Evolutionary conservation across 2,797 vertebrate genomes (phyloP), one percentile per base, ranked within the genome.

Genomic region (Hydrocynus forskahlii): DNA sequence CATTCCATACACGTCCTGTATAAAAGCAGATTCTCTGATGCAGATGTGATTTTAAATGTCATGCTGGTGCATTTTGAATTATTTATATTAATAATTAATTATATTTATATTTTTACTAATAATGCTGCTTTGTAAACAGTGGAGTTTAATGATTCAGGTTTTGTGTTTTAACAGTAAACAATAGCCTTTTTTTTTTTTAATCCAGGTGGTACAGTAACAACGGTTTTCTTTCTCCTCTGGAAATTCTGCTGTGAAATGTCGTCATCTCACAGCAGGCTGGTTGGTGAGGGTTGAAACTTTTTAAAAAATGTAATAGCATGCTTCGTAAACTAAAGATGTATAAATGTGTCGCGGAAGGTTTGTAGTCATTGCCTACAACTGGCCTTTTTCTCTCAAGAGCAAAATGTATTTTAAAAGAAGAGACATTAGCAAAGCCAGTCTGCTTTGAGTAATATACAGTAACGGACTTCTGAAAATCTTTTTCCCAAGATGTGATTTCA

Each of bases 401-500:
- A 54, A 35, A 54, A 52, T n/a, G 8, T 35, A 19, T n/a, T 55
- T 55, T 50, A 35, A 25, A 7, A 29, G 29, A 19, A 50, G 10
- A 0, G 57, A 23, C 21, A 23, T 57, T 8, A 57, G 9, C 52
- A 71, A 71, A 71, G 25, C 23, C 25, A 48, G 9, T 52, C n/a
- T 29, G 68, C 69, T 54, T 71, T 71, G 23, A 55, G 69, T 71
- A 71, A 54, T 55, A 71, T 2, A 54, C 23, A 35, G 50, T 25
- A 71, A 71, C 50, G 48, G 54, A 71, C 50, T 54, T 71, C 7
- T 29, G 69, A 71, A 71, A 71, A 71, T 54, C 48, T 54, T 71
- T 71, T 16, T 35, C 60, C 69, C 21, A 55, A 71, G 48, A 54
- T 71, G 69, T 54, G 69, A 71, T 71, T 71, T 71, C 69, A 71